Conservation (phyloP, 2,113 vertebrate genomes). For the Lichenostomus cassidix region DNA sequence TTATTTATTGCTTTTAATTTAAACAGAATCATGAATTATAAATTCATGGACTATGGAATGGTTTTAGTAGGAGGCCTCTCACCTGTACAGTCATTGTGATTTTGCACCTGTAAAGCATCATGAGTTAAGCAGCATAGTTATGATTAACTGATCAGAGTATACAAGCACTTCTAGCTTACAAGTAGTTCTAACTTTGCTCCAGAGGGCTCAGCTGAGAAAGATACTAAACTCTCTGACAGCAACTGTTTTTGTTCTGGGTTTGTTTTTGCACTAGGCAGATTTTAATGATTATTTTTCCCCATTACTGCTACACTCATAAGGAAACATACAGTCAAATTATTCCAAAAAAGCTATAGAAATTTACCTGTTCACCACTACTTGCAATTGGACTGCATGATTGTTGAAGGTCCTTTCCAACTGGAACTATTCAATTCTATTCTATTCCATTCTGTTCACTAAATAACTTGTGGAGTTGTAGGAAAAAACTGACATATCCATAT, state of each 20-base stretch:
- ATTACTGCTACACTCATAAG: background rate
- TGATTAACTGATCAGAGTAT: background rate
- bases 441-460: background rate
- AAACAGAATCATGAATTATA: background rate
- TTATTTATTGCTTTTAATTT: background rate
- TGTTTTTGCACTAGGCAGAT: background rate
- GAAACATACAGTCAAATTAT: background rate
- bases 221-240: background rate
- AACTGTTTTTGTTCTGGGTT: background rate
- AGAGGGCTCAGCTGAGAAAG: background rate
- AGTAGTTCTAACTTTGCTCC: background rate
- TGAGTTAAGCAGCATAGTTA: background rate
- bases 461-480: background rate
- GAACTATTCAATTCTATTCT: background rate
- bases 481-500: background rate
- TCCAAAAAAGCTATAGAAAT: accelerated
- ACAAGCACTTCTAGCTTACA: background rate
- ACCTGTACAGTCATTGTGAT: background rate
- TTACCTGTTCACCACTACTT: background rate
- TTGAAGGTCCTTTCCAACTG: background rate
- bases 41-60: background rate
- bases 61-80: background rate
- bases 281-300: background rate
- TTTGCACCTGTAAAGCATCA: background rate
- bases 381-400: background rate